A percentile compares a stretch with the other conserved stretches of the same genome.
Evolutionary conservation across 2,888 invertebrate species (phyloP).

Genomic region (Mystacides longicornis): DNA sequence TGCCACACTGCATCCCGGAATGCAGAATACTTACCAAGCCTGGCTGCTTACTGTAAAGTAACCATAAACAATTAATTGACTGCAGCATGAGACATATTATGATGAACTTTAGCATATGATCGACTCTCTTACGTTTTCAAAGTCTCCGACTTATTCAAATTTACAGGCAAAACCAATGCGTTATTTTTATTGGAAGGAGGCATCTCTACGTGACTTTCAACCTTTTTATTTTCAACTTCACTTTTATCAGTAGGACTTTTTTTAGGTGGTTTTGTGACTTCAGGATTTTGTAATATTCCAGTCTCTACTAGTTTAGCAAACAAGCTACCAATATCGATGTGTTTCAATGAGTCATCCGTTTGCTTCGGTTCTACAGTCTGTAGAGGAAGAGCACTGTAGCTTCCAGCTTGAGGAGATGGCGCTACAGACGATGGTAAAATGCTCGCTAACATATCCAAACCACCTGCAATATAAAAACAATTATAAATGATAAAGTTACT

Average conservation of each 20-base stretch:
- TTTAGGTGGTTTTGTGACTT: conserved; percentile 23
- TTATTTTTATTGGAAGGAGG: conserved; percentile 22
- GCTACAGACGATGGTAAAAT: conserved; percentile 56
- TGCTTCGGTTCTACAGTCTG: conserved; percentile 26
- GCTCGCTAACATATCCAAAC: conserved; percentile 59
- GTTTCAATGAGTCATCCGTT: conserved; percentile 32
- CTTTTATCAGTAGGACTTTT: neutral
- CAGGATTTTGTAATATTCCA: conserved; percentile 58
- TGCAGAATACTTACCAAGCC: conserved; percentile 66
- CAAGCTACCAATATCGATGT: conserved; percentile 70
- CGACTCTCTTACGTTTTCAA: conserved; percentile 68
- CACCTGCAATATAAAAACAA: conserved; percentile 43
- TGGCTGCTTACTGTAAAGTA: conserved; percentile 57
- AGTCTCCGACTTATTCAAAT: conserved; percentile 62
- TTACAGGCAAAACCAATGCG: conserved; percentile 51
- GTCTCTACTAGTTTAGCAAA: conserved; percentile 80
- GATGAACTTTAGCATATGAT: no score
- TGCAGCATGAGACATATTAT: no score
- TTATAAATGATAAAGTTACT: no score
- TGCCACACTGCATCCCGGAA: conserved; percentile 91
- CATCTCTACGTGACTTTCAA: conserved; percentile 6
- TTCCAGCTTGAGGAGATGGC: conserved; percentile 46
- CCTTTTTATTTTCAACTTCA: neutral
- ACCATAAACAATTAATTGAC: neutral
- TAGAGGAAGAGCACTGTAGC: conserved; percentile 47